These are phyloP conservation scores for Erebia palarica DNA, from an alignment of 2,888 invertebrate species.

Conservation along the genomic window DNA sequence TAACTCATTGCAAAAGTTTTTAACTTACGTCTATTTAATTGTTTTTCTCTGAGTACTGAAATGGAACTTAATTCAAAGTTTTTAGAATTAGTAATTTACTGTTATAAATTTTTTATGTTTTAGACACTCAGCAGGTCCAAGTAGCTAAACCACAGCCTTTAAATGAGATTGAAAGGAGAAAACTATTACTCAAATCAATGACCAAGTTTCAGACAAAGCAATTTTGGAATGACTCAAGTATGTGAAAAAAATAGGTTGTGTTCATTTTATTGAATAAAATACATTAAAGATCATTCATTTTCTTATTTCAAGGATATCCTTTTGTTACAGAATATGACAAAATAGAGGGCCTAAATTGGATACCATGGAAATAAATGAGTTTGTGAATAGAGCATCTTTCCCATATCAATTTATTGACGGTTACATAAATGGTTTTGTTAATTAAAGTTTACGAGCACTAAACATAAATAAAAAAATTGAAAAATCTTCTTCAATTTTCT, in stretches of 20 bases:
- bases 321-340: conserved; percentile 69
- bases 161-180: conserved; percentile 54
- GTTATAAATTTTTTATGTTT: conserved; percentile 11
- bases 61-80: no score
- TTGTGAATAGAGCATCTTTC: conserved; percentile 24
- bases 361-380: conserved; percentile 63
- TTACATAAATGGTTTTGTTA: conserved; percentile 55
- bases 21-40: no score
- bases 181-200: conserved; percentile 52
- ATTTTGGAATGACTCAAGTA: conserved; percentile 64
- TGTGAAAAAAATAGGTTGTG: conserved; percentile 38
- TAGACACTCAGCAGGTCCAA: conserved; percentile 12
- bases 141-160: conserved; percentile 45
- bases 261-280: neutral
- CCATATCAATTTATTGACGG: conserved; percentile 53
- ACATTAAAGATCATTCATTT: conserved; percentile 22
- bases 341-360: conserved; percentile 77
- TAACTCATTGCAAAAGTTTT: neutral
- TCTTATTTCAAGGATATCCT: conserved; percentile 26
- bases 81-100: neutral
- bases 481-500: conserved; percentile 53
- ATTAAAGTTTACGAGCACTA: conserved; percentile 68
- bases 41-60: no score
- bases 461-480: conserved; percentile 64
- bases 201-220: conserved; percentile 60